Conservation (phyloP, 1,140 invertebrate species). For the Xylocopa sonorina region DNA sequence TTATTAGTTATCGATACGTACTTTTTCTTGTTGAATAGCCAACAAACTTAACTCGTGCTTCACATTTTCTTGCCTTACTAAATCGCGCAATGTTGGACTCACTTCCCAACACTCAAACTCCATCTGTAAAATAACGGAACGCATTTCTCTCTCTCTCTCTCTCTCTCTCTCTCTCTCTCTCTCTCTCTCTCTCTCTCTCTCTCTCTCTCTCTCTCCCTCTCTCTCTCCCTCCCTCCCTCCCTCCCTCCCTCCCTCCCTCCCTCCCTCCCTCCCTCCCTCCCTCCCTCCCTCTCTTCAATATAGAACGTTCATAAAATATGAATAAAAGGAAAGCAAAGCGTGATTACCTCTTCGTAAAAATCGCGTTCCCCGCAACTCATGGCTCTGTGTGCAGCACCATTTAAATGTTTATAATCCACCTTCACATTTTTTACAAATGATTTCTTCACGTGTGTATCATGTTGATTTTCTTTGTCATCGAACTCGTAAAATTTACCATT, state of each 20-base stretch:
- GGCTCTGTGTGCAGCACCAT: constrained; percentile 76
- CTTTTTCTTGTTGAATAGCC: constrained; percentile 78
- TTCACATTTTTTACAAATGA: constrained; percentile 40
- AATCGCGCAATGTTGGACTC: constrained; percentile 72
- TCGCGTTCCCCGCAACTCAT: constrained; percentile 78
- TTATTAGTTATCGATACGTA: constrained; percentile 46
- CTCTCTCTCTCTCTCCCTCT: no score
- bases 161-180: no score
- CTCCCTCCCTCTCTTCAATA: no score
- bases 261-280: no score
- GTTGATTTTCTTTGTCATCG: constrained; percentile 19
- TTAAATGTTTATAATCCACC: constrained; percentile 72
- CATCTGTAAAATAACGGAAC: constrained; percentile 58
- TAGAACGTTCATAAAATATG: no score
- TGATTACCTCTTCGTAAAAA: constrained; percentile 74
- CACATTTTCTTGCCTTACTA: constrained; percentile 76
- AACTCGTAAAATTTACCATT: constrained; percentile 37
- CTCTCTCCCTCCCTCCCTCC: no score
- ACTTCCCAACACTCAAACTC: constrained; percentile 79
- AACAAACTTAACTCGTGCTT: constrained; percentile 76
- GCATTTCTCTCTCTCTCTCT: no score
- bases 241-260: no score
- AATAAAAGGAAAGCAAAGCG: background rate
- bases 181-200: no score
- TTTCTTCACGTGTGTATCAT: constrained; percentile 29